Conservation (phyloP, 2,888 invertebrate genomes). For the Helleia helle region DNA sequence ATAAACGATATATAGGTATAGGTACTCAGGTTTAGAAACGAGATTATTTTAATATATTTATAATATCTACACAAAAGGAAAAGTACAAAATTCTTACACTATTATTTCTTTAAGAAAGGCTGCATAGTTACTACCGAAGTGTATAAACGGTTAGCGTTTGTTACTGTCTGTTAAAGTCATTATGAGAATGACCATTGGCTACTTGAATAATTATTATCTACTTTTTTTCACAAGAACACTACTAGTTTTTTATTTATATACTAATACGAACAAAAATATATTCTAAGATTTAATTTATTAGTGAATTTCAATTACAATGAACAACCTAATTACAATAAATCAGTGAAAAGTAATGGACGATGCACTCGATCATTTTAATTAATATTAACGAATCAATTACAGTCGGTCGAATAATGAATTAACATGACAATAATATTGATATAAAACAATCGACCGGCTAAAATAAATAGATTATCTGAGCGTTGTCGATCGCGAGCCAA, state of each 20-base stretch:
- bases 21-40: too few relatives aligned
- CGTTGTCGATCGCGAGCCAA: conserved; percentile 49
- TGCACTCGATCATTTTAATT: conserved; percentile 33
- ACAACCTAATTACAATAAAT: not conserved
- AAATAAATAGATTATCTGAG: conserved; percentile 62
- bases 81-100: not conserved
- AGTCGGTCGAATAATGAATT: conserved; percentile 39
- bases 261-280: too few relatives aligned
- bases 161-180: not conserved
- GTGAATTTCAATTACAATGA: too few relatives aligned
- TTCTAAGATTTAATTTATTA: too few relatives aligned
- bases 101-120: not conserved
- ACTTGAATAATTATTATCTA: not conserved
- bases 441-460: conserved; percentile 53
- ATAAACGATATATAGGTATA: too few relatives aligned
- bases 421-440: conserved; percentile 40
- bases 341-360: conserved; percentile 14
- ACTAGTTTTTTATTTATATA: too few relatives aligned
- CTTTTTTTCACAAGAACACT: too few relatives aligned
- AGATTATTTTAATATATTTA: too few relatives aligned
- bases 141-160: not conserved
- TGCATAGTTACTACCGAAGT: not conserved
- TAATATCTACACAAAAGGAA: not conserved
- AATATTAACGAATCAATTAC: conserved; percentile 51
- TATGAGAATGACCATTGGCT: not conserved